phyloP scores from a whole-genome alignment of 2,797 vertebrate species.

The Pristis pectinata region DNA sequence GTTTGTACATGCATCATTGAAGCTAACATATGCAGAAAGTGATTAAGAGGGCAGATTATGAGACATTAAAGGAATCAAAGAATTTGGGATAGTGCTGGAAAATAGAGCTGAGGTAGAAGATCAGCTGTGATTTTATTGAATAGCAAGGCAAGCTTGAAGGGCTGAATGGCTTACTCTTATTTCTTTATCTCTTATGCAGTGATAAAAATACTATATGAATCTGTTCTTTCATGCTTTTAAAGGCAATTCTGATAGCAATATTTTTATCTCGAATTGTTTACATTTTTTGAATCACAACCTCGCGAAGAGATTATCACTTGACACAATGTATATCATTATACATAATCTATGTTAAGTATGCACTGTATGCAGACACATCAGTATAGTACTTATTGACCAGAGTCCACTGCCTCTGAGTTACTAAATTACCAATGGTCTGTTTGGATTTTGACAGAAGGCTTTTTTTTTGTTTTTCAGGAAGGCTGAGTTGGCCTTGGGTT shows the following conservation, averaged over 20 bases:
- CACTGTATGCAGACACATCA: not conserved
- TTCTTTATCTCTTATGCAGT: too few species aligned
- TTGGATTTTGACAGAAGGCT: not conserved
- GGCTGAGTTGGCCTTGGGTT: slow-evolving; percentile 83
- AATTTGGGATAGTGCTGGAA: too few species aligned
- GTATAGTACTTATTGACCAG: not conserved
- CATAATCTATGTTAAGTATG: not conserved
- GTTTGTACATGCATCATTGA: too few species aligned
- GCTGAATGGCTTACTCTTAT: too few species aligned
- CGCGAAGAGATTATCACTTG: not conserved
- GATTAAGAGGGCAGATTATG: too few species aligned
- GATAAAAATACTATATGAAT: not conserved
- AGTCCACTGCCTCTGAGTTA: not conserved
- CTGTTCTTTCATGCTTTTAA: not conserved
- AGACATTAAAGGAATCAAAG: too few species aligned
- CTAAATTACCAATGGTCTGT: not conserved
- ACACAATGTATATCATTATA: not conserved
- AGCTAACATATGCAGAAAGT: too few species aligned
- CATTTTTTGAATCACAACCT: not conserved
- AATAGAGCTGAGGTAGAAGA: too few species aligned
- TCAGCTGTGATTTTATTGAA: too few species aligned
- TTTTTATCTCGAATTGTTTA: not conserved
- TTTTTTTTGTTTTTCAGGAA: slow-evolving; percentile 59
- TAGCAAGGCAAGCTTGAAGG: too few species aligned
- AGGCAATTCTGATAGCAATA: not conserved